Conservation (phyloP, 2,888 invertebrate genomes). For the Panopea generosa region DNA sequence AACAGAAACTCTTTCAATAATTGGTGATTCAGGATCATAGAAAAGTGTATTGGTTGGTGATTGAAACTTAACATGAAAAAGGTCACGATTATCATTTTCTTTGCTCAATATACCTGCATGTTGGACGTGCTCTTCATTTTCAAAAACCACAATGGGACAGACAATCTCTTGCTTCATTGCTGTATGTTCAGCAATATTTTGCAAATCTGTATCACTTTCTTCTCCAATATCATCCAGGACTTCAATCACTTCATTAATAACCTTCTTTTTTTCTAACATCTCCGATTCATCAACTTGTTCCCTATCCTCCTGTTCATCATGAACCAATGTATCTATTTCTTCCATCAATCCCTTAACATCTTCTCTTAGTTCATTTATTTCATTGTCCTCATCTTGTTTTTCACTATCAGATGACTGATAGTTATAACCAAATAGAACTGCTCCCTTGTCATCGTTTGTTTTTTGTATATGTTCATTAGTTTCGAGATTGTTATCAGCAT, state of each 20-base stretch:
- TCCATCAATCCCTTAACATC: slow-evolving; percentile 51
- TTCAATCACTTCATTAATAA: neutral
- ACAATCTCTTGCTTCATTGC: too few species aligned
- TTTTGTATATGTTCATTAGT: slow-evolving; percentile 16
- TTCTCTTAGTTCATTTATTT: slow-evolving; percentile 25
- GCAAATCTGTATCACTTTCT: too few species aligned
- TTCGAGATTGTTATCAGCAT: slow-evolving; percentile 9
- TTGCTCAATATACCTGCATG: neutral
- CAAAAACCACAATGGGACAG: too few species aligned
- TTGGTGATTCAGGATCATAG: slow-evolving; percentile 59
- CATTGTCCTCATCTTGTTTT: slow-evolving; percentile 14
- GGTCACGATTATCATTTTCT: slow-evolving; percentile 6
- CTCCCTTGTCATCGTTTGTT: slow-evolving; percentile 4
- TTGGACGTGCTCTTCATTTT: neutral
- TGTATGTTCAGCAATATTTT: too few species aligned
- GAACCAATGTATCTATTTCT: slow-evolving; percentile 41
- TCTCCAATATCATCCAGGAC: too few species aligned
- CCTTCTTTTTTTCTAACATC: slow-evolving; percentile 6
- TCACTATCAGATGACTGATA: slow-evolving; percentile 13
- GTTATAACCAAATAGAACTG: slow-evolving; percentile 19
- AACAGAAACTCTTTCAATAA: slow-evolving; percentile 47
- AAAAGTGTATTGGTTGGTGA: slow-evolving; percentile 54
- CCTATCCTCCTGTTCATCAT: neutral
- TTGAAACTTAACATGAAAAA: slow-evolving; percentile 51
- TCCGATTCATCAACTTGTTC: neutral